These are phyloP conservation scores for Otus scops DNA, from an alignment of 2,797 vertebrate genomes.

Conservation along the genomic window DNA sequence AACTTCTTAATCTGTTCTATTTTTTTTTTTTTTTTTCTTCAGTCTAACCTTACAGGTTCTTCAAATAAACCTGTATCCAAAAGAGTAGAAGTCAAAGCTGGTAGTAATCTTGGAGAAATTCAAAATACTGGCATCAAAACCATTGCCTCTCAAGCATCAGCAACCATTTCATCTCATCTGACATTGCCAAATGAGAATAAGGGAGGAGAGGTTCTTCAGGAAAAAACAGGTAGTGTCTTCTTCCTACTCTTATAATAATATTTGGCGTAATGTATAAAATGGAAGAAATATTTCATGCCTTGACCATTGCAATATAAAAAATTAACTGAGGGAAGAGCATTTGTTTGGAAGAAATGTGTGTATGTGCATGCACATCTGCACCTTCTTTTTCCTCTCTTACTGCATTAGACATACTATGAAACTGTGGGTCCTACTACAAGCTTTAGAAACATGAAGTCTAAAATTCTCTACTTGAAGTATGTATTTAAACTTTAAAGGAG, in stretches of 20 bases:
- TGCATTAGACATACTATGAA: fast-evolving
- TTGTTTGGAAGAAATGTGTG: not conserved
- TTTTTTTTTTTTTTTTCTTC: conserved; percentile 47
- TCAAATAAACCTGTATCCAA: conserved; percentile 73
- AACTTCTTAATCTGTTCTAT: conserved; percentile 18
- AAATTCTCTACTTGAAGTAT: not conserved
- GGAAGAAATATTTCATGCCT: not conserved
- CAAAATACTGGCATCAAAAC: conserved; percentile 64
- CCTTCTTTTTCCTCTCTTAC: not conserved
- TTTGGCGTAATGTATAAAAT: not conserved
- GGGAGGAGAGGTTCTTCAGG: conserved; percentile 53
- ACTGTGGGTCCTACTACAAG: not conserved
- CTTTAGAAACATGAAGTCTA: not conserved
- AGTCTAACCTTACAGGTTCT: conserved; percentile 71
- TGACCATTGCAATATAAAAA: not conserved
- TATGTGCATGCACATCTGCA: not conserved
- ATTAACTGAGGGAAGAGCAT: not conserved
- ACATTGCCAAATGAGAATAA: conserved; percentile 52
- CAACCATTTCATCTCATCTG: conserved; percentile 51
- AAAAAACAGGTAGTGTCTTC: conserved; percentile 70
- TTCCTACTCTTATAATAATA: not conserved
- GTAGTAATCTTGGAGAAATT: conserved; percentile 36
- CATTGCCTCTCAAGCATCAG: not conserved
- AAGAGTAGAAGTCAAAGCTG: conserved; percentile 44
- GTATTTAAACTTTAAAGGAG: not conserved